Base-by-base conservation (phyloP, 2,113 vertebrate species). In the Chionodraco myersi region DNA sequence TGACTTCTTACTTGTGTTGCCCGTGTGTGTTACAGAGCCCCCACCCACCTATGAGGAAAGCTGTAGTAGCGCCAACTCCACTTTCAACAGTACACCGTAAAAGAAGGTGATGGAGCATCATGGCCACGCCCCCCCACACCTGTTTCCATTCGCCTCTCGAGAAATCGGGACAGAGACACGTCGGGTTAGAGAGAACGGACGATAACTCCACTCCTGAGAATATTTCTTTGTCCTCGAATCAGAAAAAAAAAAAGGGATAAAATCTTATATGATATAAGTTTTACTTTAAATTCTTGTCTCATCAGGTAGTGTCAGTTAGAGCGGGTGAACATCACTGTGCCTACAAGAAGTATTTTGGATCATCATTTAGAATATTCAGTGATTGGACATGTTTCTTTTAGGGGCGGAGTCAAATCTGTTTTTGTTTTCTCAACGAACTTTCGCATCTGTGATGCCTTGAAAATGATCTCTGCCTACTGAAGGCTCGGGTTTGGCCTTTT, bases 11-110 rank as follows among this genome's bases (percentile, higher is more conserved):
- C 18, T 26, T 49, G 23, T 58, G 52, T 36, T 45, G 34, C 65
- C 18, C 83, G 44, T 84, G 21, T 88, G 48, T 76, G 36, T 86
- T n/a, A 0, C 95, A 99, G 98, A 99, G 81, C 97, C 98, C 0
- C 98, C 98, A 2, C 98, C 98, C 1, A 96, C 96, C 16, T 99
- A 99, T 0, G 98, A 99, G 87, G 98, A 99, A 92, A 99, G 98
- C 94, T 99, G 97, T 92, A 95, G 96, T 80, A 93, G 93, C 59
- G 93, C 94, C 71, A 92, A 95, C 91, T 92, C 96, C 75, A 93
- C 93, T 79, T 93, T 95, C 72, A 96, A 92, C 91, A 92, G 95
- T 21, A 83, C 86, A 86, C 84, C 90, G 64, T 92, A 90, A 41
- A 64, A 77, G 34, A 80, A 41, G 70, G 60, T 21, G 30, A 65